Evolutionary conservation across 2,113 vertebrate genomes (phyloP), one percentile per base, ranked within the genome.

Genomic region (Carettochelys insculpta): DNA sequence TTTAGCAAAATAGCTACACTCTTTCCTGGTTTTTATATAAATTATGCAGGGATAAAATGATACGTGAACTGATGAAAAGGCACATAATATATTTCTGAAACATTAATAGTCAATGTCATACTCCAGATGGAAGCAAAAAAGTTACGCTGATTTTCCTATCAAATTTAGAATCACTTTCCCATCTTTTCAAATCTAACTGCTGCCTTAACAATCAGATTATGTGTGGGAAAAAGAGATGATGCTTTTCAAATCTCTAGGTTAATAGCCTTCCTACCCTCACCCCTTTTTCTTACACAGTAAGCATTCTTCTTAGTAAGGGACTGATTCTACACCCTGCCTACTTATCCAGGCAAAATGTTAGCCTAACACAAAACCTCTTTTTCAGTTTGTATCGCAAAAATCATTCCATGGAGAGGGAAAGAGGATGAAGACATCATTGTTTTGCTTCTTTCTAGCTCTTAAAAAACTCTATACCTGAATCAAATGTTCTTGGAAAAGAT

Each of bases 21-120:
- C 96, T 96, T 96, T 97, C 96, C 93, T 92, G 73, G 97, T 97
- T 97, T 95, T 91, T 52, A 93, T 96, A 96, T 87, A 97, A 97
- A 98, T 98, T 97, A 98, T 97, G 87, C 95, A 92, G 96, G 90
- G 83, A 97, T 91, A 97, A 97, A 98, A 97, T 97, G 75, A 97
- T 94, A 95, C 95, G 80, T 94, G 97, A 97, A 97, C 96, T 95
- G 96, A 97, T 97, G 96, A 96, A 97, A 98, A 97, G 92, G 92
- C 95, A 97, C 98, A 97, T 98, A 97, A 97, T 97, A 96, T 97
- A 98, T 97, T 97, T 98, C 95, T 97, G 97, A 97, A 97, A 91
- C 95, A 97, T 97, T 98, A 98, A 97, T 97, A 97, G 96, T 97
- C 90, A 82, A 92, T 94, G 82, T 94, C 87, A 92, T 83, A 90